phyloP scores from a whole-genome alignment of 2,113 vertebrate species.

The Podarcis muralis region DNA sequence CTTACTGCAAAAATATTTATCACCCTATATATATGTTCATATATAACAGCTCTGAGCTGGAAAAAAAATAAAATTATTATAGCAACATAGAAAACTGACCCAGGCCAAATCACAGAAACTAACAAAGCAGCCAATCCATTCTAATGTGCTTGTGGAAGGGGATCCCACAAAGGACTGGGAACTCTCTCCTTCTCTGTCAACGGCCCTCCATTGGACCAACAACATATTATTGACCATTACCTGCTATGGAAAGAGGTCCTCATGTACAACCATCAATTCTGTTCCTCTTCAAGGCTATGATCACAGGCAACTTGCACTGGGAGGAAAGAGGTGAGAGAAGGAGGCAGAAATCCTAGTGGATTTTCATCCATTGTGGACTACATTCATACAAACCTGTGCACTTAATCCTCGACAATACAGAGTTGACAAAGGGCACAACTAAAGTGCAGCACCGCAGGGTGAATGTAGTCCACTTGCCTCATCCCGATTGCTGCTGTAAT shows the following conservation, averaged over 20 bases:
- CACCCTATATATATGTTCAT: neutral
- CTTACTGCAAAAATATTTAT: neutral
- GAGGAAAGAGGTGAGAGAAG: neutral
- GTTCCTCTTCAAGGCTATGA: neutral
- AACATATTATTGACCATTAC: neutral
- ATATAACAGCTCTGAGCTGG: neutral
- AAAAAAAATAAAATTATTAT: neutral
- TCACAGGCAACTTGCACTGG: neutral
- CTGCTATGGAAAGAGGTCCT: neutral
- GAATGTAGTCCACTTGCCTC: neutral
- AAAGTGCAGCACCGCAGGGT: neutral
- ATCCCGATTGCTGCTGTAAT: neutral
- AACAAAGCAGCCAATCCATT: neutral
- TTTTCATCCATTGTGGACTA: neutral
- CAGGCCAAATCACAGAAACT: neutral
- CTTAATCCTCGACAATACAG: neutral
- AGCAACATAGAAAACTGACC: too few species aligned
- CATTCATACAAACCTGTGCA: neutral
- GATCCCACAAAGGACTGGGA: neutral
- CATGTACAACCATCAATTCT: too few species aligned
- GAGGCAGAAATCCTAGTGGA: neutral
- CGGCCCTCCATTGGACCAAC: too few species aligned
- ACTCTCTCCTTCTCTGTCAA: neutral
- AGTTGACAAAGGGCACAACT: neutral
- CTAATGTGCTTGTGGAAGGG: neutral